Evolutionary conservation across 2,888 invertebrate species (phyloP).

Genomic region (Sinopyrophorus schimmeli): DNA sequence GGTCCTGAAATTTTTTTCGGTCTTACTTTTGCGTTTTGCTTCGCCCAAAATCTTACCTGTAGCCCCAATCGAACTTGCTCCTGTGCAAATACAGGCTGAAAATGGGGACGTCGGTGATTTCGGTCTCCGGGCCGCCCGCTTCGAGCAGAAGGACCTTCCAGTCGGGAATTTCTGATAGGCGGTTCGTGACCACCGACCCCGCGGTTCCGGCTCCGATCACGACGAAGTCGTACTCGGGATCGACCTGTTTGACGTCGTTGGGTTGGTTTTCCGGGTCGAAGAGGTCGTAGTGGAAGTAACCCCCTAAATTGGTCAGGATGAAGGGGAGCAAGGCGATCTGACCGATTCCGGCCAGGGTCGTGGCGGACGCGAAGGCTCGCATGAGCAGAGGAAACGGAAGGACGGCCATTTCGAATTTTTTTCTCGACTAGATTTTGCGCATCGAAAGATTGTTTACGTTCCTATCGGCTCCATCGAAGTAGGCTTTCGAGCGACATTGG

Average conservation of each 20-base stretch:
- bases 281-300: slow-evolving; percentile 83
- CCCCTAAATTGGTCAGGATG: slow-evolving; percentile 73
- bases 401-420: slow-evolving; percentile 39
- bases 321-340: slow-evolving; percentile 75
- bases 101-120: slow-evolving; percentile 83
- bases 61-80: slow-evolving; percentile 90
- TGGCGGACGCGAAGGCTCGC: slow-evolving; percentile 73
- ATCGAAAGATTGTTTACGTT: neutral
- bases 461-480: neutral
- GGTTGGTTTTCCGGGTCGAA: slow-evolving; percentile 84
- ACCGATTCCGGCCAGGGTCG: slow-evolving; percentile 70
- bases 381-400: slow-evolving; percentile 60
- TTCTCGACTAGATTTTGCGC: neutral
- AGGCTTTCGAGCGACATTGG: neutral
- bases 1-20: slow-evolving; percentile 61
- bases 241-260: slow-evolving; percentile 65
- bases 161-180: slow-evolving; percentile 74
- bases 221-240: slow-evolving; percentile 79
- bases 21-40: slow-evolving; percentile 70
- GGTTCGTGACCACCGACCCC: slow-evolving; percentile 80
- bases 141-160: slow-evolving; percentile 82
- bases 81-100: slow-evolving; percentile 87
- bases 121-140: slow-evolving; percentile 86
- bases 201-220: slow-evolving; percentile 84
- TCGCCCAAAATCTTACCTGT: slow-evolving; percentile 84